Evolutionary conservation across 2,113 vertebrate genomes (phyloP), one percentile per base, ranked within the genome.

Genomic region (Gymnarchus niloticus): DNA sequence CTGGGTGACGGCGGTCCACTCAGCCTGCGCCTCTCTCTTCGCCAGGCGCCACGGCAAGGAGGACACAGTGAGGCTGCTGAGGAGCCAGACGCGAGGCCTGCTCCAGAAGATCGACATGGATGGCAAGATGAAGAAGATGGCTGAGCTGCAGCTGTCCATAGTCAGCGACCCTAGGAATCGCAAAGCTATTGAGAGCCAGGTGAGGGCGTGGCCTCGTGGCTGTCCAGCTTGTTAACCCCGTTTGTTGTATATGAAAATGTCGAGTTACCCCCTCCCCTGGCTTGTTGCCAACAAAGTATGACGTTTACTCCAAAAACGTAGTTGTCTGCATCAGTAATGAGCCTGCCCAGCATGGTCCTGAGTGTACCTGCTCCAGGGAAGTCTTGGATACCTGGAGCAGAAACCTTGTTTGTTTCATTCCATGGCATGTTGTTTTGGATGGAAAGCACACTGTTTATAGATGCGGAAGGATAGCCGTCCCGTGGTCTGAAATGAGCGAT

Each of bases 41-140:
- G 97, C 98, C 0, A 98, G 98, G 92, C 96, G 96, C 14, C 96
- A 96, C 9, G 98, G 97, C 57, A 99, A 99, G 89, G 98, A 99
- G 91, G 98, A 99, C 87, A 99, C 98, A 0, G 91, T 97, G 65
- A 95, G 95, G 54, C 91, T 99, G 81, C 93, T 99, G 84, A 95
- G 94, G 88, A 98, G 90, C 90, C 97, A 99, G 92, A 96, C 96
- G 19, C 96, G 94, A 4, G 94, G 91, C 86, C 95, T 99, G 1
- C 94, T 97, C 56, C 98, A 99, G 93, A 99, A 99, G 94, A 96
- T 98, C 21, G 98, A 99, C 91, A 99, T 99, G 97, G 98, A 99
- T 54, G 95, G 96, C 88, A 99, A 99, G 92, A 99, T 99, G 98
- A 98, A 95, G 92, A 99, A 99, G 93, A 99, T 99, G 97, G 98